Conservation (phyloP, 2,113 vertebrate species). For the Vombatus ursinus region DNA sequence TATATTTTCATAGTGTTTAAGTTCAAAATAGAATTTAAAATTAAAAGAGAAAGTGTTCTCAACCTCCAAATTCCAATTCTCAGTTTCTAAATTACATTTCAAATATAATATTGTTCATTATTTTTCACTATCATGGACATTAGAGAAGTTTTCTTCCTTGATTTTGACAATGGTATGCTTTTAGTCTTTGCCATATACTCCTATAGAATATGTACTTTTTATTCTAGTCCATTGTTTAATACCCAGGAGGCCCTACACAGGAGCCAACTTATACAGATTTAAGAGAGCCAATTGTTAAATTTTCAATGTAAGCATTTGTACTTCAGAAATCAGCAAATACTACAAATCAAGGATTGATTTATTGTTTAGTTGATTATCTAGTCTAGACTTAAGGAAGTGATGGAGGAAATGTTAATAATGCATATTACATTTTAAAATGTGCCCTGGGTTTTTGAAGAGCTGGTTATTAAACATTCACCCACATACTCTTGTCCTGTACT, state of each 20-base stretch:
- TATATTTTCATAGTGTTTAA: not conserved
- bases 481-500: not conserved
- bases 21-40: not conserved
- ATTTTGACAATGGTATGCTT: not conserved
- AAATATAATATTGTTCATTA: not conserved
- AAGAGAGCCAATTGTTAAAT: not conserved
- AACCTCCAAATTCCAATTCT: not conserved
- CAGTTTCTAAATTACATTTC: not conserved
- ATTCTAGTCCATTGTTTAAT: not conserved
- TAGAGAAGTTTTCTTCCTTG: not conserved
- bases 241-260: not conserved
- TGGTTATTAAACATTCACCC: not conserved
- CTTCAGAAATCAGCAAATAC: not conserved
- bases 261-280: not conserved
- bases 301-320: not conserved
- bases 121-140: not conserved
- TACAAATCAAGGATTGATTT: not conserved
- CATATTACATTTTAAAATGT: not conserved
- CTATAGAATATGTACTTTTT: not conserved
- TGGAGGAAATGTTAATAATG: not conserved
- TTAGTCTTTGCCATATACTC: not conserved
- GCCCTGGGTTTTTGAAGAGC: not conserved
- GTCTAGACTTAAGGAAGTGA: not conserved
- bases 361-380: not conserved
- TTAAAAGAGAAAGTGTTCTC: not conserved